phyloP scores from a whole-genome alignment of 2,113 vertebrate genomes.

The Tonatia bakeri region DNA sequence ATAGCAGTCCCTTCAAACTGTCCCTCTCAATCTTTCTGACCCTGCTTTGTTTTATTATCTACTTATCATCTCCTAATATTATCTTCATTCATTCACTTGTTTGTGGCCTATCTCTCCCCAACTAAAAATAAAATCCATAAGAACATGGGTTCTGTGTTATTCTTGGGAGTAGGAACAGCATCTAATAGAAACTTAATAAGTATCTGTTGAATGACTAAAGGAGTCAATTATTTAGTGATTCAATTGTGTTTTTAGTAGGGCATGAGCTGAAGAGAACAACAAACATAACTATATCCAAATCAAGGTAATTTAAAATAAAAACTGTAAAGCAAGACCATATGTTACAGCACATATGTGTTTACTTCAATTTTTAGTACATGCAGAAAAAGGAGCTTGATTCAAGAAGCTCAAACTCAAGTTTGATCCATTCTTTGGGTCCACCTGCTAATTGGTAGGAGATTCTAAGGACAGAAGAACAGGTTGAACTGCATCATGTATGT shows the following conservation, averaged over 20 bases:
- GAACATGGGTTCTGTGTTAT: background rate
- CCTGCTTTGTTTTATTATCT: background rate
- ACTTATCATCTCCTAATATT: background rate
- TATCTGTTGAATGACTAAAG: background rate
- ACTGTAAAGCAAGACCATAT: background rate
- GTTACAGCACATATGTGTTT: background rate
- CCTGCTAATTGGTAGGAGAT: background rate
- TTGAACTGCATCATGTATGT: background rate
- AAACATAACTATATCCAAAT: background rate
- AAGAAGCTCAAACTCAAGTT: background rate
- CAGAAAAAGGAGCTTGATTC: background rate
- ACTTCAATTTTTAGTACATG: background rate
- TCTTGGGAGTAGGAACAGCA: background rate
- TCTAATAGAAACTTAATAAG: background rate
- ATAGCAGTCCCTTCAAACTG: background rate
- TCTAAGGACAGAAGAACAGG: background rate
- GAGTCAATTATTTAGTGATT: background rate
- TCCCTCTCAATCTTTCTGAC: background rate
- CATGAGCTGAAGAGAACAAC: background rate
- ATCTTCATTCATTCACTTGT: background rate
- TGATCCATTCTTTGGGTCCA: background rate
- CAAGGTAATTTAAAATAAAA: slow-evolving; percentile 16
- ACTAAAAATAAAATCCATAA: background rate
- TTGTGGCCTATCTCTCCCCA: background rate
- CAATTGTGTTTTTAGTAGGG: background rate